Percentiles rank a stretch among this genome's conserved stretches.
Evolutionary conservation across 2,888 invertebrate genomes (phyloP).

Genomic region (Bimastos eiseni): DNA sequence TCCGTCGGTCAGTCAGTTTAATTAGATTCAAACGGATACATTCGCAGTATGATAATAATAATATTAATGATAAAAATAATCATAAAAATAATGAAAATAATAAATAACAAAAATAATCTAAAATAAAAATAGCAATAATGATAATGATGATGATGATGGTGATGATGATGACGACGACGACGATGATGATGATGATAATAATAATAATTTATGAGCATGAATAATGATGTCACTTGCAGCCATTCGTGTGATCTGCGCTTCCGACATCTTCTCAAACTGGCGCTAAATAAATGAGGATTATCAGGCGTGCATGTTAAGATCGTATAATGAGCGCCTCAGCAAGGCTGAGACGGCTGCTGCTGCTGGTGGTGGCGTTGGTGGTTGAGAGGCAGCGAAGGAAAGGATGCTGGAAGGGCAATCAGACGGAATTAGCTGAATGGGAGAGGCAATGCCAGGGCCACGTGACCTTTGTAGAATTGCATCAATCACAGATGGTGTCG

Average conservation of each 20-base stretch:
- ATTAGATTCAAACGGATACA: too few species aligned
- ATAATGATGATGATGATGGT: too few species aligned
- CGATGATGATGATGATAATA: too few species aligned
- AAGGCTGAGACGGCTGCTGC: background rate
- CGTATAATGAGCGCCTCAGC: background rate
- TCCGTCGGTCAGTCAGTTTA: too few species aligned
- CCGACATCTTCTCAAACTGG: background rate
- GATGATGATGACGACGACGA: too few species aligned
- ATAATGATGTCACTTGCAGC: background rate
- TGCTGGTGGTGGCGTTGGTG: background rate
- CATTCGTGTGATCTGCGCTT: background rate
- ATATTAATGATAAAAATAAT: too few species aligned
- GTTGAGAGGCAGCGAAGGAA: background rate
- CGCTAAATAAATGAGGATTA: background rate
- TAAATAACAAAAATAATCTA: too few species aligned
- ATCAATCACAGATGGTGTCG: background rate
- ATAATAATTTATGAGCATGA: too few species aligned
- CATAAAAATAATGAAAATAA: too few species aligned
- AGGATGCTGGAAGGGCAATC: background rate
- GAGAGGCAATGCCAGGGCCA: background rate
- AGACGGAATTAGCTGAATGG: background rate
- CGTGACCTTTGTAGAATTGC: background rate
- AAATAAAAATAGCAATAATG: too few species aligned
- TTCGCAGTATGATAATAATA: too few species aligned
- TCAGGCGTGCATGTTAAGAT: background rate